These are phyloP conservation scores for Pampusana beccarii DNA, from an alignment of 2,113 vertebrate species.

Conservation along the genomic window DNA sequence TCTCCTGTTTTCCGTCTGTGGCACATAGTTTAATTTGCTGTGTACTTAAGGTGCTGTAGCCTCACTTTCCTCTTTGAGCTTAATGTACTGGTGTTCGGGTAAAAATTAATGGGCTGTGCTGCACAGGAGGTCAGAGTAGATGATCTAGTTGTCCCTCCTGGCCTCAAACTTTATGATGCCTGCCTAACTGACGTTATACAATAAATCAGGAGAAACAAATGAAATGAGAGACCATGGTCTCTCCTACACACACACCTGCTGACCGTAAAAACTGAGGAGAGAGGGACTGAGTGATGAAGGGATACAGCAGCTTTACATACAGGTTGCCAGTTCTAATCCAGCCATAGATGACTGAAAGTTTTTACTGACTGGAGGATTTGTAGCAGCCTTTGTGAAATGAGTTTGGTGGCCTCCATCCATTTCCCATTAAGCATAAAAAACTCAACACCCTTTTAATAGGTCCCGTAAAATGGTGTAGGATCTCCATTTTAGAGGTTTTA, in stretches of 20 bases:
- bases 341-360: background rate
- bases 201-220: conserved; percentile 45
- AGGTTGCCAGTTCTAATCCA: conserved; percentile 2
- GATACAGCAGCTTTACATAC: background rate
- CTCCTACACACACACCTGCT: conserved; percentile 44
- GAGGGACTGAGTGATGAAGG: background rate
- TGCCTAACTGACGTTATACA: background rate
- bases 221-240: background rate
- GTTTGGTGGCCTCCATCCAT: conserved; percentile 9
- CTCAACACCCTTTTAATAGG: conserved; percentile 12
- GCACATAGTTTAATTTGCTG: background rate
- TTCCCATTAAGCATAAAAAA: conserved; percentile 13
- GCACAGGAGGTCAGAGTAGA: background rate
- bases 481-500: background rate
- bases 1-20: background rate
- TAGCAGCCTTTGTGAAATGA: conserved; percentile 8
- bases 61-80: background rate
- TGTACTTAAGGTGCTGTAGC: background rate
- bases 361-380: conserved; percentile 35
- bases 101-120: conserved; percentile 8
- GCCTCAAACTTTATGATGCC: conserved; percentile 4
- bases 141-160: conserved; percentile 2
- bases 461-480: background rate
- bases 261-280: conserved; percentile 10
- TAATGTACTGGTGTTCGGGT: background rate